Conservation (phyloP, 1,140 invertebrate genomes). For the Cherax quadricarinatus region DNA sequence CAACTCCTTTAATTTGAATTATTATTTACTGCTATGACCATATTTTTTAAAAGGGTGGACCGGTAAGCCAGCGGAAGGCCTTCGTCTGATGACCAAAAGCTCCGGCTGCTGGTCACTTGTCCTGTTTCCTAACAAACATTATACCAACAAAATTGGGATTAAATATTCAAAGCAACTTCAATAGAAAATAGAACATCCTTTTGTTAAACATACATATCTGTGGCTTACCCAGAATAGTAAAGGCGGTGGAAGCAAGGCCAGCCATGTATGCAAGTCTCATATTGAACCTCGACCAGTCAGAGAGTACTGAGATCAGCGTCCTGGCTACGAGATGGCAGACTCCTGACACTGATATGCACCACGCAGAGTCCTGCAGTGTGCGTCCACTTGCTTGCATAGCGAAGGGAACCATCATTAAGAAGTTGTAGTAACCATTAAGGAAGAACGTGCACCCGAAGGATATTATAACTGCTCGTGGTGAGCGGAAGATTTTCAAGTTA, state of each 20-base stretch:
- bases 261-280: conserved; percentile 19
- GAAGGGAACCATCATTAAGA: conserved; percentile 55
- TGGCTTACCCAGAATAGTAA: conserved; percentile 5
- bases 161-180: too few relatives aligned
- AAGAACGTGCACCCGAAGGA: not conserved
- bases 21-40: too few relatives aligned
- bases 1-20: too few relatives aligned
- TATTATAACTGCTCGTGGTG: conserved; percentile 15
- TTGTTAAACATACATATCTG: too few relatives aligned
- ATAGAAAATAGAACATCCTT: too few relatives aligned
- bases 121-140: too few relatives aligned
- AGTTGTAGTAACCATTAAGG: conserved; percentile 34
- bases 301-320: conserved; percentile 3
- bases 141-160: too few relatives aligned
- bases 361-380: conserved; percentile 20
- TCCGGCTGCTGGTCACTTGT: too few relatives aligned
- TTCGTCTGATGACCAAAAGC: too few relatives aligned
- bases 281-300: conserved; percentile 33
- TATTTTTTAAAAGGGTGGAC: too few relatives aligned
- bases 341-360: conserved; percentile 35
- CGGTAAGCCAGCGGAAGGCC: too few relatives aligned
- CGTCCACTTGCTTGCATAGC: conserved; percentile 24
- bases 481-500: conserved; percentile 19
- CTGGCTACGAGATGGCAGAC: conserved; percentile 35
- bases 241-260: not conserved